These are phyloP conservation scores for Xenops minutus DNA, from an alignment of 2,797 vertebrate genomes.

Conservation along the genomic window DNA sequence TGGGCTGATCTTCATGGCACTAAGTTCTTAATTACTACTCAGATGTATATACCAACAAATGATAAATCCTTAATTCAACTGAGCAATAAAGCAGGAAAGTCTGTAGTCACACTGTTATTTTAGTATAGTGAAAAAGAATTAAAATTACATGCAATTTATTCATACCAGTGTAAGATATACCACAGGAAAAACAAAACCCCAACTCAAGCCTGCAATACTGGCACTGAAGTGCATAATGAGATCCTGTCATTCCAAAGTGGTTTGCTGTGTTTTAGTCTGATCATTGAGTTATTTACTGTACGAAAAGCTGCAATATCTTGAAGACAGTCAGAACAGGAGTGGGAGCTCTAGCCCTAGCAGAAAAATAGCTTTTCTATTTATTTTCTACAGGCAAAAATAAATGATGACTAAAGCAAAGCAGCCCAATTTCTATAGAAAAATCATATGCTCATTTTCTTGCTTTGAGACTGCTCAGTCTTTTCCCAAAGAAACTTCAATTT, in stretches of 20 bases:
- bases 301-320: not conserved
- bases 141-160: slow-evolving; percentile 25
- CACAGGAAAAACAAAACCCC: not conserved
- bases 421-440: not conserved
- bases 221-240: not conserved
- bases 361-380: not conserved
- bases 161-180: not conserved
- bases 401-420: not conserved
- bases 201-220: not conserved
- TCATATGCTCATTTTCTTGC: not conserved
- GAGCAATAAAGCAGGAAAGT: slow-evolving; percentile 7
- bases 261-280: not conserved
- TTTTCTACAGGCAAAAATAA: not conserved
- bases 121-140: not conserved
- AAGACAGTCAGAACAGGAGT: not conserved
- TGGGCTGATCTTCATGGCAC: not conserved
- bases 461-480: not conserved
- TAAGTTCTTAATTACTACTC: not conserved
- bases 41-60: not conserved
- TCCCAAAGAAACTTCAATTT: not conserved
- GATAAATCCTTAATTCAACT: slow-evolving; percentile 33
- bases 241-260: not conserved
- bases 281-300: not conserved
- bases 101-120: slow-evolving; percentile 5
- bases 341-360: not conserved